A percentile compares a stretch with the other conserved stretches of the same genome.
These are phyloP conservation scores for Thripadectes ignobilis DNA, from an alignment of 2,797 vertebrate genomes.

Conservation along the genomic window DNA sequence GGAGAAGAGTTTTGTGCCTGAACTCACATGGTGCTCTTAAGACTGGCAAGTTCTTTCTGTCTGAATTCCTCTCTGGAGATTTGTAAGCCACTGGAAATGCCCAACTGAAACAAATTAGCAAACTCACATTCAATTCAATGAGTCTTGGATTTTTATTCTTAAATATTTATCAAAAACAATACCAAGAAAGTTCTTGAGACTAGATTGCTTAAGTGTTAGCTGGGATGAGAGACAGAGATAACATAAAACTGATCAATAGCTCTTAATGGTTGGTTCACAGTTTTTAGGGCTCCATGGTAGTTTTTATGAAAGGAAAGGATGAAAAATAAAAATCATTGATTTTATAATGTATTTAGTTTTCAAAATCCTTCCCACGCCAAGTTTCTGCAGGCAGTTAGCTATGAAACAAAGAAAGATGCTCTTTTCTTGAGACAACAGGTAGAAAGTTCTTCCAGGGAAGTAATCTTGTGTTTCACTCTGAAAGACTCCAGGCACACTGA, in stretches of 20 bases:
- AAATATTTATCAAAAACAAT: neutral
- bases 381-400: neutral
- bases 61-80: neutral
- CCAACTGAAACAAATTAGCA: neutral
- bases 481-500: neutral
- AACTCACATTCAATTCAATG: neutral
- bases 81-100: neutral
- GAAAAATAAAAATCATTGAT: neutral
- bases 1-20: neutral
- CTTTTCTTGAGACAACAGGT: neutral
- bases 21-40: neutral
- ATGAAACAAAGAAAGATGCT: neutral
- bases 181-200: neutral
- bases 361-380: neutral
- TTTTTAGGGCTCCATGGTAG: accelerated
- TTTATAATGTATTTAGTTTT: neutral
- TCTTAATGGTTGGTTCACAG: accelerated
- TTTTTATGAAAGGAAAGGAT: neutral
- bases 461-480: neutral
- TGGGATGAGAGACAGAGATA: neutral
- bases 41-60: neutral
- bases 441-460: neutral
- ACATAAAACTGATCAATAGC: neutral
- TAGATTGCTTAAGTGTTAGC: neutral
- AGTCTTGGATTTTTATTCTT: neutral